Evolutionary conservation across 2,113 vertebrate genomes (phyloP).

Genomic region (Motacilla tschutschensis): DNA sequence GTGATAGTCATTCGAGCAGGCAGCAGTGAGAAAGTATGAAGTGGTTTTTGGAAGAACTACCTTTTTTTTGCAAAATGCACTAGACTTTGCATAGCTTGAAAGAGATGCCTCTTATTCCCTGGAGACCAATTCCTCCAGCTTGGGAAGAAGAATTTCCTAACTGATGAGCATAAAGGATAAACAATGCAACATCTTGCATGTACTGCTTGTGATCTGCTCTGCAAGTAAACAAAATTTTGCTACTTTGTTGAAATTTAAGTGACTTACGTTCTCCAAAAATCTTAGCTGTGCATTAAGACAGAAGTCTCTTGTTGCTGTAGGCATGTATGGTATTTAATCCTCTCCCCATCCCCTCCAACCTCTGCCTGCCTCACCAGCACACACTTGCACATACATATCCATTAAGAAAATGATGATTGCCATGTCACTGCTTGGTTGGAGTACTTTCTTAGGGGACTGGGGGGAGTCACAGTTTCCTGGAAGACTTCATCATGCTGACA

Average conservation of each 20-base stretch:
- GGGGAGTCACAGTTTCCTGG: neutral
- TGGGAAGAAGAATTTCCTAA: slow-evolving; percentile 41
- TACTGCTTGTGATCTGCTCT: neutral
- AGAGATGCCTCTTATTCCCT: slow-evolving; percentile 55
- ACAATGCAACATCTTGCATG: neutral
- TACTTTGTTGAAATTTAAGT: neutral
- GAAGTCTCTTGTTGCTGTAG: neutral
- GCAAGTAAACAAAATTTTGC: slow-evolving; percentile 1
- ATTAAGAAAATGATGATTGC: neutral
- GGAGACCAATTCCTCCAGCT: slow-evolving; percentile 45
- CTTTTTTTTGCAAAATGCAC: slow-evolving; percentile 14
- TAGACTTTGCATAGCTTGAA: slow-evolving; percentile 23
- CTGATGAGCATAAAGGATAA: slow-evolving; percentile 2
- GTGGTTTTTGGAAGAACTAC: slow-evolving; percentile 45
- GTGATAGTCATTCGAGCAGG: slow-evolving; percentile 51
- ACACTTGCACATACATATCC: neutral
- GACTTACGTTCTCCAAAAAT: slow-evolving; percentile 1
- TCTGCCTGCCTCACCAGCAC: neutral
- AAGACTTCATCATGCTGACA: neutral
- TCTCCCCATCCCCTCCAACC: neutral
- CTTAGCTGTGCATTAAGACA: neutral
- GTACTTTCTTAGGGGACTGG: neutral
- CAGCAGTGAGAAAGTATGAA: slow-evolving; percentile 59
- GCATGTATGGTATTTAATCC: neutral
- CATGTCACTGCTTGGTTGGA: neutral